A percentile compares a stretch with the other conserved stretches of the same genome.
These are phyloP conservation scores for Chauna torquata DNA, from an alignment of 2,113 vertebrate genomes.

Conservation along the genomic window DNA sequence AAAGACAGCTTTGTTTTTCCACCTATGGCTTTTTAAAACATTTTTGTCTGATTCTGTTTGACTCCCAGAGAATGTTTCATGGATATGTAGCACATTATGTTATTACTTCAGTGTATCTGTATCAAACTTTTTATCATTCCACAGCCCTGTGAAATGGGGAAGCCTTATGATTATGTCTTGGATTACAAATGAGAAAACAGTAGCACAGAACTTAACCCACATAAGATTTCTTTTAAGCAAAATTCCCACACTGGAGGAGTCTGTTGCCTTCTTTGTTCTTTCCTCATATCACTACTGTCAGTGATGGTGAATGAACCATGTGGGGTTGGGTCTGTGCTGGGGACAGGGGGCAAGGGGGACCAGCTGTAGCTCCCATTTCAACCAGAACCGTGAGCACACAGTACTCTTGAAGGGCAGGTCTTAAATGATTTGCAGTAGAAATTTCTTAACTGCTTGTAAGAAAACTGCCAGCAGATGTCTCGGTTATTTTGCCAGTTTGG, in stretches of 20 bases:
- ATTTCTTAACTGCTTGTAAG: neutral
- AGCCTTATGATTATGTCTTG: neutral
- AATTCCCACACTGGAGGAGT: neutral
- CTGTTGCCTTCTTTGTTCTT: neutral
- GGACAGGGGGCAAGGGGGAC: neutral
- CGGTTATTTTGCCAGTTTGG: neutral
- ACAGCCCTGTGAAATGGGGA: neutral
- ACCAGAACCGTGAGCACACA: neutral
- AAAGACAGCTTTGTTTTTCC: slow-evolving; percentile 22
- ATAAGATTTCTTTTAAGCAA: neutral
- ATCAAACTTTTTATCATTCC: neutral
- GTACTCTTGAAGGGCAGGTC: neutral
- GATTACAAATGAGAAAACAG: neutral
- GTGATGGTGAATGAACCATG: neutral
- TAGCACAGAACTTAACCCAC: neutral
- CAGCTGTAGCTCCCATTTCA: neutral
- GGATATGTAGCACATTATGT: neutral
- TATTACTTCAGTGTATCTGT: neutral
- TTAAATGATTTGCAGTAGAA: neutral
- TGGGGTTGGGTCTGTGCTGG: neutral
- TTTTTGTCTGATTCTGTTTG: slow-evolving; percentile 17
- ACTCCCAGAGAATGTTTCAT: neutral
- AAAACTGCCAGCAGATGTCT: neutral
- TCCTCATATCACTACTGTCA: neutral
- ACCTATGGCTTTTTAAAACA: neutral